Evolutionary conservation across 2,113 vertebrate species (phyloP).

Genomic region (Stictonetta naevosa): DNA sequence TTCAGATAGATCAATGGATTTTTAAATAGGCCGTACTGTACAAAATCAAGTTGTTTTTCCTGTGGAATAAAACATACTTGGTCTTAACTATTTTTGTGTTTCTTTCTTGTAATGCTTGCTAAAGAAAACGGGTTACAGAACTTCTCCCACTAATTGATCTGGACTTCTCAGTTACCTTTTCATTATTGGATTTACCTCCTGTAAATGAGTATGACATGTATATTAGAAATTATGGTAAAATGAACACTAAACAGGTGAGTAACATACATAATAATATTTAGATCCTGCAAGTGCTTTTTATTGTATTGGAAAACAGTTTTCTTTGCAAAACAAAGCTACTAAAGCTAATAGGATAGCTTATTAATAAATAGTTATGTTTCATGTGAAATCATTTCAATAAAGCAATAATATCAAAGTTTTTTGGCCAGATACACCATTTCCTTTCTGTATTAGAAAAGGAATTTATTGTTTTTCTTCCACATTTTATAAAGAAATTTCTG

Average conservation of each 20-base stretch:
- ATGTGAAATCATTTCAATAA: neutral
- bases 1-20: neutral
- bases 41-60: neutral
- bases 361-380: neutral
- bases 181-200: constrained; percentile 89
- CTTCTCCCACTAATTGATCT: constrained; percentile 91
- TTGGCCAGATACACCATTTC: neutral
- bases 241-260: constrained; percentile 92
- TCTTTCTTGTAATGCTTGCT: constrained; percentile 28
- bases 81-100: constrained; percentile 11
- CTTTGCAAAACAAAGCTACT: neutral
- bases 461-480: neutral
- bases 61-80: neutral
- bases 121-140: constrained; percentile 87
- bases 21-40: neutral
- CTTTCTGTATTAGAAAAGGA: neutral
- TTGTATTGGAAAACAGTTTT: neutral
- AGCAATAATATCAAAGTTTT: neutral
- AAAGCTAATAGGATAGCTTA: neutral
- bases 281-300: neutral
- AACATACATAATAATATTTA: neutral
- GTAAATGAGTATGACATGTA: constrained; percentile 96
- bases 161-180: constrained; percentile 89
- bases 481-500: neutral
- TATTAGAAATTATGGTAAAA: constrained; percentile 91